These are phyloP conservation scores for Podarcis muralis DNA, from an alignment of 2,113 vertebrate species.

Conservation along the genomic window DNA sequence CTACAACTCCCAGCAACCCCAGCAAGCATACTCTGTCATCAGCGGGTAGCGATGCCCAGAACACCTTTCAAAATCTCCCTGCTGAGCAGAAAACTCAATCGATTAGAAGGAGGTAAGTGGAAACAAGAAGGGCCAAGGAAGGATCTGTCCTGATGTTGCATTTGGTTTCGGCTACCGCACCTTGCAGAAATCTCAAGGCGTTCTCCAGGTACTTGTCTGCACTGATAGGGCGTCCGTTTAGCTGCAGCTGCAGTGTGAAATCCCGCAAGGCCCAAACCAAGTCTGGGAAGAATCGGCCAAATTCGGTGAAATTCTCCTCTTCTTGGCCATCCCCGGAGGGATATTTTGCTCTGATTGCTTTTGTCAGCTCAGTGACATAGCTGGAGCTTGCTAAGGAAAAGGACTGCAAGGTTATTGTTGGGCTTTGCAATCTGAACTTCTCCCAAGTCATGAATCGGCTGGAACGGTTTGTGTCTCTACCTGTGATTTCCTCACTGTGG, in stretches of 20 bases:
- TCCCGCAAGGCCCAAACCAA: conserved; percentile 75
- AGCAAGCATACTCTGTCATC: neutral
- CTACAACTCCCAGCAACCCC: no score
- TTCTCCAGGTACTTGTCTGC: conserved; percentile 71
- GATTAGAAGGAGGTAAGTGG: neutral
- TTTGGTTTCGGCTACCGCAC: conserved; percentile 35
- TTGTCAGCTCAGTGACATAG: conserved; percentile 58
- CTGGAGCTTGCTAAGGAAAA: conserved; percentile 31
- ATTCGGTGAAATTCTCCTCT: conserved; percentile 2
- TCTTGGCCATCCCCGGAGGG: accelerated
- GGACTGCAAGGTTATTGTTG: neutral
- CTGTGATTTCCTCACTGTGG: neutral
- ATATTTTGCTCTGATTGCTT: conserved; percentile 45
- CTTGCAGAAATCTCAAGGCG: conserved; percentile 54
- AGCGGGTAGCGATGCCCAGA: neutral
- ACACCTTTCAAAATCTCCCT: neutral
- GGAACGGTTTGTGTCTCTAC: no score
- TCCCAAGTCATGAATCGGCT: no score
- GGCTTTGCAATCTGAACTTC: neutral
- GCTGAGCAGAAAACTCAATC: neutral
- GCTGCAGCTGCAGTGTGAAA: conserved; percentile 62
- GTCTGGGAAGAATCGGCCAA: conserved; percentile 52
- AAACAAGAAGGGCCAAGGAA: neutral
- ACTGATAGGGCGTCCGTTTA: conserved; percentile 47
- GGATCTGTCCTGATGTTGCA: neutral